Conservation (phyloP, 2,888 invertebrate species). For the Leuctra nigra region DNA sequence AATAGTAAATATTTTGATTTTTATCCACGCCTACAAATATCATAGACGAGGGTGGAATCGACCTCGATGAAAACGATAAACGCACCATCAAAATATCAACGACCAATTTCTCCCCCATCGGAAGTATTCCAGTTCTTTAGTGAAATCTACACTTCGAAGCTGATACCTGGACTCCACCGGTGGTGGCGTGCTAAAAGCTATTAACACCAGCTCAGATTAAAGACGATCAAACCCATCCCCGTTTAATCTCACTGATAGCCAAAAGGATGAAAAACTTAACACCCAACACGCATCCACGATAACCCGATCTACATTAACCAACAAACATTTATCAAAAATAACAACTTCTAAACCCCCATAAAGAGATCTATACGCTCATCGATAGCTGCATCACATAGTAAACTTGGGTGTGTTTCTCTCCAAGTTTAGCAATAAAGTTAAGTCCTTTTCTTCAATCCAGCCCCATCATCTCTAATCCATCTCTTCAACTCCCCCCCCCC, state of each 20-base stretch:
- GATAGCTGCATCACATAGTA: no score
- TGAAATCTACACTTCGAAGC: not conserved
- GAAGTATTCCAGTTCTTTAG: no score
- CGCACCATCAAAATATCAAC: no score
- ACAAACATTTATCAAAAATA: constrained; percentile 5
- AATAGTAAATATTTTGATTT: no score
- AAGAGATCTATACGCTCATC: no score
- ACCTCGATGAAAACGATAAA: no score
- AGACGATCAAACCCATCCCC: not conserved
- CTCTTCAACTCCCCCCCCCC: no score
- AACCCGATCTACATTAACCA: constrained; percentile 4
- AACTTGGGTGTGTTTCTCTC: not conserved
- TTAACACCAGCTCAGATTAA: not conserved
- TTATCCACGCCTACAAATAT: no score
- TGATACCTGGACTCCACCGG: not conserved
- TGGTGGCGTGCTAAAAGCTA: no score
- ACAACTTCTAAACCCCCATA: not conserved
- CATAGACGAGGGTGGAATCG: no score
- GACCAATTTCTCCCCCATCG: no score
- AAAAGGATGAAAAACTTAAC: not conserved
- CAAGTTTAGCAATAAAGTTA: constrained; percentile 11
- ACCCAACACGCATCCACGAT: not conserved
- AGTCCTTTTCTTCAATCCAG: not conserved
- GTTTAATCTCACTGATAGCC: constrained; percentile 9
- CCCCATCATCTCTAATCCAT: constrained; percentile 5